Evolutionary conservation across 2,797 vertebrate genomes (phyloP).

Genomic region (Intellagama lesueurii): DNA sequence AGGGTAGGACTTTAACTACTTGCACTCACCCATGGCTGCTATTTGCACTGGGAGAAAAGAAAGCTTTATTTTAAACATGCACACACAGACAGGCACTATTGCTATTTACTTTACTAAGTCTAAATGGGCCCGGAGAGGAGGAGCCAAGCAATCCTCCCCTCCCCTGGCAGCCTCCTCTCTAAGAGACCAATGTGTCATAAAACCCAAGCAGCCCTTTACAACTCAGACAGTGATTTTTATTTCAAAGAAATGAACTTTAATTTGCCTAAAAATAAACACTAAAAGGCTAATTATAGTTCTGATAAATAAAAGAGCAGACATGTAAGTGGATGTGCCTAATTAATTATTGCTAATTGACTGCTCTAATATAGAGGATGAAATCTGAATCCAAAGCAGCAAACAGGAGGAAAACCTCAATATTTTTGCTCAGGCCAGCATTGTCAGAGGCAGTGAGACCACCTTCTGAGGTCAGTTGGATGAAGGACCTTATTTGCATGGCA

Average conservation of each 20-base stretch:
- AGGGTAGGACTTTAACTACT: neutral
- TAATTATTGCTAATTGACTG: neutral
- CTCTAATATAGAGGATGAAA: accelerated
- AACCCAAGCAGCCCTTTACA: conserved; percentile 68
- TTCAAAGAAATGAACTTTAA: conserved; percentile 63
- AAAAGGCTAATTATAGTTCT: conserved; percentile 65
- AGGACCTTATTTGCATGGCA: neutral
- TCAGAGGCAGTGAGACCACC: neutral
- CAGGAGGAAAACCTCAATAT: neutral
- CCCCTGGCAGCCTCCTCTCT: conserved; percentile 35
- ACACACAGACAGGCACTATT: neutral
- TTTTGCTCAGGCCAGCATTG: neutral
- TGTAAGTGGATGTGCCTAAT: conserved; percentile 28
- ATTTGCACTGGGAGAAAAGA: neutral
- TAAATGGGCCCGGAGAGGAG: neutral
- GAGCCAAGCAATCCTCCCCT: neutral
- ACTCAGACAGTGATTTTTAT: conserved; percentile 68
- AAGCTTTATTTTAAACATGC: neutral
- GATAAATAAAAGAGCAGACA: conserved; percentile 52
- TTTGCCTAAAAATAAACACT: conserved; percentile 73
- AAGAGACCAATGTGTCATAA: conserved; percentile 64
- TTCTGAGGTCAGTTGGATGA: neutral
- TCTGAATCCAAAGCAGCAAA: conserved; percentile 15
- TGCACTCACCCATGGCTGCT: neutral
- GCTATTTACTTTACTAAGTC: conserved; percentile 1